A percentile compares a stretch with the other conserved stretches of the same genome.
These are phyloP conservation scores for Drosophila macrospina DNA, from an alignment of 2,888 invertebrate genomes.

Conservation along the genomic window DNA sequence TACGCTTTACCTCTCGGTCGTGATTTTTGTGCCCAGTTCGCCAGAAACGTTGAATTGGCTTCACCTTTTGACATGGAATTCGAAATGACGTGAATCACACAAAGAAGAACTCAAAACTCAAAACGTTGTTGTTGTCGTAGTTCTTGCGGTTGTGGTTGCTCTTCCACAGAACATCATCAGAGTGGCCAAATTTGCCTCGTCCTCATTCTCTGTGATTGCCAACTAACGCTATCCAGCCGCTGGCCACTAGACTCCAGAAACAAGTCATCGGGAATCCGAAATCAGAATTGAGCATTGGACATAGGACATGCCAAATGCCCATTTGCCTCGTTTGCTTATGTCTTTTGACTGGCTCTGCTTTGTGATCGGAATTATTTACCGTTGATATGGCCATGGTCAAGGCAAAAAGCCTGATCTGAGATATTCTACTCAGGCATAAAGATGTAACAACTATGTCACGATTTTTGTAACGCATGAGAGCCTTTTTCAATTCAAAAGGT, in stretches of 20 bases:
- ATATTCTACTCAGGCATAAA: slow-evolving; percentile 29
- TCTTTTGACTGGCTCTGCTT: slow-evolving; percentile 41
- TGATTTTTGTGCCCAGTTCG: slow-evolving; percentile 79
- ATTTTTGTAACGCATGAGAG: slow-evolving; percentile 44
- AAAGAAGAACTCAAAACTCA: slow-evolving; percentile 59
- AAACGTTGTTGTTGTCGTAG: slow-evolving; percentile 16
- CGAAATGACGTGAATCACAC: slow-evolving; percentile 77
- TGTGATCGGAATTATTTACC: slow-evolving; percentile 78
- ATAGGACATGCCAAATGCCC: slow-evolving; percentile 57
- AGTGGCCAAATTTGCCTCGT: slow-evolving; percentile 63
- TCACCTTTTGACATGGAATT: slow-evolving; percentile 80
- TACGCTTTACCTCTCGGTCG: slow-evolving; percentile 51
- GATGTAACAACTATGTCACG: slow-evolving; percentile 48
- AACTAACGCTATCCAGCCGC: slow-evolving; percentile 52
- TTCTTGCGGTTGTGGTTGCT: slow-evolving; percentile 7
- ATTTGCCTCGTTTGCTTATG: slow-evolving; percentile 54
- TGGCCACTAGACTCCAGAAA: slow-evolving; percentile 41
- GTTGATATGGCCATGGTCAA: slow-evolving; percentile 76
- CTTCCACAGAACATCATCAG: slow-evolving; percentile 35
- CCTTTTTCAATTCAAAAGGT: slow-evolving; percentile 9
- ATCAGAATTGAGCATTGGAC: slow-evolving; percentile 13
- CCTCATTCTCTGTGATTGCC: slow-evolving; percentile 68
- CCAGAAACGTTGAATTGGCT: slow-evolving; percentile 76
- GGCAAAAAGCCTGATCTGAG: slow-evolving; percentile 34
- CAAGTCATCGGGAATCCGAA: slow-evolving; percentile 20